Evolutionary conservation across 2,888 invertebrate species (phyloP).

Genomic region (Mermis nigrescens): DNA sequence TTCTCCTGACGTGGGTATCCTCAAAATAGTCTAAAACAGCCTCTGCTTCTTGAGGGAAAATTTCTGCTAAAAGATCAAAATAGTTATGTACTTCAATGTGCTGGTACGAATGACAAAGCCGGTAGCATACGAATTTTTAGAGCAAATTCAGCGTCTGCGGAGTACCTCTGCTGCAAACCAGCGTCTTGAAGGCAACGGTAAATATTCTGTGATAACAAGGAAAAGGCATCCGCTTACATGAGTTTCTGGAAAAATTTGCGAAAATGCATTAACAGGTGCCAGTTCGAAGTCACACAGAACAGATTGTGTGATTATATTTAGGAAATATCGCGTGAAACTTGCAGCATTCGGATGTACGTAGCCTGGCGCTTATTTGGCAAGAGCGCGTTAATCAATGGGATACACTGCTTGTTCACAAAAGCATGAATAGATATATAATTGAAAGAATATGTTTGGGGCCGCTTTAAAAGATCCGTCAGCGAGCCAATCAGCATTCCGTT

Average conservation of each 20-base stretch:
- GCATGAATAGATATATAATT: background rate
- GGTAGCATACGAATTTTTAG: too few species aligned
- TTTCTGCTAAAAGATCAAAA: too few species aligned
- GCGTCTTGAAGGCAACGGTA: background rate
- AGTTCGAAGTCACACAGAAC: background rate
- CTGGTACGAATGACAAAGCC: too few species aligned
- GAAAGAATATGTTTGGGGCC: background rate
- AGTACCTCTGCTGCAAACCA: too few species aligned
- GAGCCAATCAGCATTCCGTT: background rate
- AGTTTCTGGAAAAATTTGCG: background rate
- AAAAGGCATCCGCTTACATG: background rate
- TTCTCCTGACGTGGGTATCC: background rate
- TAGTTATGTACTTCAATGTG: background rate
- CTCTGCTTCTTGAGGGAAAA: background rate
- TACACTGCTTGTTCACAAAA: background rate
- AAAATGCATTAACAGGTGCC: background rate
- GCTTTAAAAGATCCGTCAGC: background rate
- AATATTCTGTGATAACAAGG: background rate
- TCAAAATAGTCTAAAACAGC: background rate
- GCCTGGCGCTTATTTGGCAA: background rate
- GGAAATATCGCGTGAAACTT: background rate
- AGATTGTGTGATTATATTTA: background rate
- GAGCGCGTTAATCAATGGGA: background rate
- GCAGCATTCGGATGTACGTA: background rate
- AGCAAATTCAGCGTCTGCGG: too few species aligned